Base-by-base conservation (phyloP, 1,140 invertebrate species). In the Sarcophaga bullata region DNA sequence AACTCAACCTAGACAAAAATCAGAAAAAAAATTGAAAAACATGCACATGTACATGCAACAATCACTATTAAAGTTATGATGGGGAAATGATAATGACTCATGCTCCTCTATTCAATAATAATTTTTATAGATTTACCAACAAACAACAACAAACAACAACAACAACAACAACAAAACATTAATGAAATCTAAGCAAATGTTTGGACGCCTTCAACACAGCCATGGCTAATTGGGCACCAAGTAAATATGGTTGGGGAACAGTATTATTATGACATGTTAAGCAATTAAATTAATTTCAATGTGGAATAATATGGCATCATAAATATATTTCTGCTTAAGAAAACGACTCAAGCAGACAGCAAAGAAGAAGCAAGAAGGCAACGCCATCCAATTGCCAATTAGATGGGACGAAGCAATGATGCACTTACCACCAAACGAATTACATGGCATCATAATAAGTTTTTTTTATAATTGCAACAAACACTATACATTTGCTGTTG, bases 241-340 rank as follows among this genome's bases (percentile, higher is more conserved):
- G 62, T 25, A 72, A 9, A 19, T 25, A 72, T 11, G 62, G 9
- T 8, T 25, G 17, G 25, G 25, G 25, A 37, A 37, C 25, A 19
- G n/a, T 50, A 73, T 25, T 46, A 48, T 83, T 81, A 80, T 83
- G 82, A 81, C 80, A 83, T 83, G 73, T 78, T 72, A 54, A 81
- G 82, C 82, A 83, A 83, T 83, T 81, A 83, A 83, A 83, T 81
- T 52, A 83, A 83, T 81, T 83, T 82, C 73, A 19, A 10, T 13
- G 62, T 78, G 48, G 48, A 50, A 78, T 37, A 37, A 37, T 11
- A 50, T 7, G 8, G 9, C n/a, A 50, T 8, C 48, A 76, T 52
- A 78, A 76, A 17, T 68, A 68, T 68, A 68, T 19, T 17, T 37
- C 25, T 37, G 25, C 25, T 58, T 68, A 68, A 19, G n/a, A 8